These are phyloP conservation scores for Drosophila stalkeri DNA, from an alignment of 2,888 invertebrate genomes.

Conservation along the genomic window DNA sequence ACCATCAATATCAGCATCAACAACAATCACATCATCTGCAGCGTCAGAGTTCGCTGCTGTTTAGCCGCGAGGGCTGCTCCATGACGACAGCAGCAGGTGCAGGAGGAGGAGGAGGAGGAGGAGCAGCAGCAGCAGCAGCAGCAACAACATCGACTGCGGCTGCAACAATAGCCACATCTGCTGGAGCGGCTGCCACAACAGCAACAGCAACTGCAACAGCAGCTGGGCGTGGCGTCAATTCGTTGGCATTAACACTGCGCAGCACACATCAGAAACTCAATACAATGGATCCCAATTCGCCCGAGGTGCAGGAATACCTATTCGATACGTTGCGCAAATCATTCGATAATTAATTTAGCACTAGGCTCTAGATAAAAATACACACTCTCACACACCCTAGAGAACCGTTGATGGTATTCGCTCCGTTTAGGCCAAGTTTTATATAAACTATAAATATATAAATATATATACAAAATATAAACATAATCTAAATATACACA, in stretches of 20 bases:
- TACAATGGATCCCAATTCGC: conserved; percentile 87
- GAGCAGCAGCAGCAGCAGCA: conserved; percentile 15
- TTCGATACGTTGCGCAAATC: conserved; percentile 90
- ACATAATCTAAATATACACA: conserved; percentile 27
- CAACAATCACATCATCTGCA: conserved; percentile 56
- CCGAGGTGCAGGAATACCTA: conserved; percentile 89
- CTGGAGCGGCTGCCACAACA: conserved; percentile 16
- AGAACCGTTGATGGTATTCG: conserved; percentile 35
- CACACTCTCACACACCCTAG: conserved; percentile 16
- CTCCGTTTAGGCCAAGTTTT: conserved; percentile 77
- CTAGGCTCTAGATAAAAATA: conserved; percentile 23
- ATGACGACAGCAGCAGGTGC: conserved; percentile 31
- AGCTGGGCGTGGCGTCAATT: conserved; percentile 49
- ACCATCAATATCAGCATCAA: conserved; percentile 48
- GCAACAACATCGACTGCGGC: conserved; percentile 26
- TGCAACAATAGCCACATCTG: conserved; percentile 12
- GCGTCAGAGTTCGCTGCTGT: conserved; percentile 70
- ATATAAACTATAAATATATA: conserved; percentile 55
- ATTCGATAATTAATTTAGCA: conserved; percentile 86
- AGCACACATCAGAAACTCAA: conserved; percentile 85
- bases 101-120: not conserved
- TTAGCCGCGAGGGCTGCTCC: conserved; percentile 56
- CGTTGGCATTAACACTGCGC: conserved; percentile 77
- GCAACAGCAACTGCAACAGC: conserved; percentile 20
- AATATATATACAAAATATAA: conserved; percentile 16